Conservation (phyloP, 1,140 invertebrate genomes). For the Alviniconcha marisindica region DNA sequence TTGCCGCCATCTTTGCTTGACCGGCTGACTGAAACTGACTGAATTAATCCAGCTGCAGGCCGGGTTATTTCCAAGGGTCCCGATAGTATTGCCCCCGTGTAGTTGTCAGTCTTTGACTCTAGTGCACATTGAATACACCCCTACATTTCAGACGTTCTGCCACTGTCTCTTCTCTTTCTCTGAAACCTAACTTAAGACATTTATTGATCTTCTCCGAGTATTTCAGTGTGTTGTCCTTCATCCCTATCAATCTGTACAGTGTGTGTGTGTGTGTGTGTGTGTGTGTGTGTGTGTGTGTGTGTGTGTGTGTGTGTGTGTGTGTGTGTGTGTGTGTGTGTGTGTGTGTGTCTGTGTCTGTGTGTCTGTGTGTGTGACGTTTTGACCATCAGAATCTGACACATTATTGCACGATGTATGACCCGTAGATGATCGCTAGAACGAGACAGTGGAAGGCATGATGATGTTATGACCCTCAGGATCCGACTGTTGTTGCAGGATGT, state of each 20-base stretch:
- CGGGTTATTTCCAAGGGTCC: too few relatives aligned
- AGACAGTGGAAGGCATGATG: constrained; percentile 44
- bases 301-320: not conserved
- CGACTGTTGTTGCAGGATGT: constrained; percentile 48
- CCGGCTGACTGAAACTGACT: not conserved
- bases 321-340: not conserved
- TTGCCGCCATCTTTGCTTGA: not conserved
- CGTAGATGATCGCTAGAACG: constrained; percentile 49
- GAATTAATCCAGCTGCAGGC: too few relatives aligned
- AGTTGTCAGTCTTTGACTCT: not conserved
- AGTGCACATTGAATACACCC: not conserved
- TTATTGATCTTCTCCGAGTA: not conserved
- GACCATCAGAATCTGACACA: not conserved
- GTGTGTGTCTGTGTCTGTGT: not conserved
- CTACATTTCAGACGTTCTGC: not conserved
- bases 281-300: constrained; percentile 2
- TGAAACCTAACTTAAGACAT: not conserved
- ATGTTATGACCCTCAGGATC: not conserved
- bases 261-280: constrained; percentile 10
- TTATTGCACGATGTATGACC: constrained; percentile 55
- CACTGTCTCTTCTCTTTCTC: not conserved
- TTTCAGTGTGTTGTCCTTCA: too few relatives aligned
- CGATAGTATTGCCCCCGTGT: too few relatives aligned
- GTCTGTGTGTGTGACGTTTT: not conserved
- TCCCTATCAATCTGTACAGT: not conserved